phyloP scores from a whole-genome alignment of 2,113 vertebrate species.

The Calidris pygmaea region DNA sequence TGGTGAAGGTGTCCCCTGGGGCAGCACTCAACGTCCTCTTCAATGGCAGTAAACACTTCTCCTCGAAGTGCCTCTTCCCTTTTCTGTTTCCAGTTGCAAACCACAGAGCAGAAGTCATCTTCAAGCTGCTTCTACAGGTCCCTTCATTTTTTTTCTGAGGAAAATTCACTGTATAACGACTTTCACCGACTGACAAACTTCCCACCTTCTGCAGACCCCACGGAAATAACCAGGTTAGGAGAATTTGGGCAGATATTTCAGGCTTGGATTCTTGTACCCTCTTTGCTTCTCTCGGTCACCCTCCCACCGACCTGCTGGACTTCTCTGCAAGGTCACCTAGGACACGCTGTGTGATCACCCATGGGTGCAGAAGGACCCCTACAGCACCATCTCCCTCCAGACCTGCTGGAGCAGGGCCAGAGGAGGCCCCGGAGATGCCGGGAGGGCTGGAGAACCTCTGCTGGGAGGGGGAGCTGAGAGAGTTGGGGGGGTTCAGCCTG shows the following conservation, averaged over 20 bases:
- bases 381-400: background rate
- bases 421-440: background rate
- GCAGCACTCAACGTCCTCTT: background rate
- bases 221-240: background rate
- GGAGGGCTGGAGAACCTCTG: background rate
- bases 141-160: background rate
- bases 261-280: background rate
- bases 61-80: background rate
- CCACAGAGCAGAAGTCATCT: background rate
- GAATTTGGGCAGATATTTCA: background rate
- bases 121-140: background rate
- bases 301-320: accelerated
- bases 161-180: background rate
- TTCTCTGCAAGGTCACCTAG: background rate
- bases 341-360: background rate
- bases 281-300: background rate
- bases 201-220: background rate
- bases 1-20: background rate
- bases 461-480: background rate
- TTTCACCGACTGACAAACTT: background rate
- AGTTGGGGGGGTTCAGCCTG: background rate
- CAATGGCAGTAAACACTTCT: background rate
- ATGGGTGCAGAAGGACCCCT: background rate
- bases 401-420: background rate
- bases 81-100: background rate